Evolutionary conservation across 2,888 invertebrate genomes (phyloP), one percentile per base, ranked within the genome.

Genomic region (Sericinus montela): DNA sequence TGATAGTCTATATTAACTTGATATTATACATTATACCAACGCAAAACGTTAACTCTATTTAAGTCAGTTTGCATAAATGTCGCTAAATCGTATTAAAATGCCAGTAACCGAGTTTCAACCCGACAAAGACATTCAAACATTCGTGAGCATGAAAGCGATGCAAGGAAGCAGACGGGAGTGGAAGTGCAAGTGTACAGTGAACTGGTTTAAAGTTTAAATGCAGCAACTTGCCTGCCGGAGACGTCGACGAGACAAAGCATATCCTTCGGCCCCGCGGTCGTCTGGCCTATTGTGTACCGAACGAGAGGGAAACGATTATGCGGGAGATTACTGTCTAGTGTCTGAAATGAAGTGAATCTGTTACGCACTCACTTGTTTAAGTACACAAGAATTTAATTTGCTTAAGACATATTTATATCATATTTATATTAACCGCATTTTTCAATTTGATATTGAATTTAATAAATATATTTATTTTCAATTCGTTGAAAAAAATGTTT

Each of bases 141-240:
- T 63, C 60, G 64, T 62, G 54, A 65, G 59, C 61, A 62, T 67
- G 70, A 75, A 75, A 77, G 71, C 64, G 60, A 62, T 50, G 55
- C 54, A 46, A 60, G 63, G 63, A 68, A 68, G 51, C 42, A 56
- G 67, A 61, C 65, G 60, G 62, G 30, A 30, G 30, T 30, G 10
- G 30, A 30, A 30, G 30, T 30, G 30, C 30, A 29, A 40, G 28
- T 80, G 76, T 70, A 69, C 51, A 56, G 57, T 63, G 67, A 79
- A 81, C 83, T 73, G 79, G 83, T 84, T 81, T 69, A 63, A 57
- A 65, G 83, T 84, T 81, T 69, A 63, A 57, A 65, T 56, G 61
- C 54, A 54, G 53, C 52, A 56, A 57, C 59, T 59, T 56, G 41
- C 25, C 54, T 54, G 49, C 54, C 56, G 45, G 50, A 47, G 60